Evolutionary conservation across 2,888 invertebrate genomes (phyloP).

Genomic region (Aspidiotus rigidus): DNA sequence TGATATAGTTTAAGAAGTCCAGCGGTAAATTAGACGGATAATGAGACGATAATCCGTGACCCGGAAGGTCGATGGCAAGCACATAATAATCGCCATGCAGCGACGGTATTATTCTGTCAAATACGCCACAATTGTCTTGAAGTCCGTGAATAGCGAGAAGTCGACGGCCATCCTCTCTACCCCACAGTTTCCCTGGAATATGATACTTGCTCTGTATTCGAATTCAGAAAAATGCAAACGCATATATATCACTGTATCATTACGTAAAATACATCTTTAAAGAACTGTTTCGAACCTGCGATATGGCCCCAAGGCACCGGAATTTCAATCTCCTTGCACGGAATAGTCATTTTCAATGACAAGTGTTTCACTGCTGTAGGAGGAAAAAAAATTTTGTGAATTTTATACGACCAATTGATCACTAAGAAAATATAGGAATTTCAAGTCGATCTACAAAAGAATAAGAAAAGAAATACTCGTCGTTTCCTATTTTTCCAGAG

Average conservation of each 20-base stretch:
- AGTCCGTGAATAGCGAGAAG: constrained; percentile 44
- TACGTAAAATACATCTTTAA: background rate
- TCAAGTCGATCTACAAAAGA: too few relatives aligned
- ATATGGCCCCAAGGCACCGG: constrained; percentile 41
- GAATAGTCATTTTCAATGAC: background rate
- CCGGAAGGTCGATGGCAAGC: constrained; percentile 44
- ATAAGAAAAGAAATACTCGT: too few relatives aligned
- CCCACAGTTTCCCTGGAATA: constrained; percentile 40
- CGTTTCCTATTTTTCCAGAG: too few relatives aligned
- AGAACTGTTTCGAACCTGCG: constrained; percentile 36
- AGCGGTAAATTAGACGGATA: constrained; percentile 42
- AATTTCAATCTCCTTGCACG: constrained; percentile 36
- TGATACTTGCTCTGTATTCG: background rate
- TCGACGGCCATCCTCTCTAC: constrained; percentile 40
- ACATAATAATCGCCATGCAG: constrained; percentile 42
- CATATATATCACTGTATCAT: background rate
- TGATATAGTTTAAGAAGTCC: constrained; percentile 40
- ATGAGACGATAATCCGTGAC: constrained; percentile 45
- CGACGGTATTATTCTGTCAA: constrained; percentile 43
- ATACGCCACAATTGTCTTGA: constrained; percentile 45
- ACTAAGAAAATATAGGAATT: too few relatives aligned
- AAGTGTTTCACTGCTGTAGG: too few relatives aligned
- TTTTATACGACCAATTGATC: too few relatives aligned
- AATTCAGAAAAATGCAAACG: constrained; percentile 11
- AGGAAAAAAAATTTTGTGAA: too few relatives aligned